Percentiles rank a stretch among this genome's conserved stretches.
Evolutionary conservation across 2,797 vertebrate genomes (phyloP).

Genomic region (Falco concolor): DNA sequence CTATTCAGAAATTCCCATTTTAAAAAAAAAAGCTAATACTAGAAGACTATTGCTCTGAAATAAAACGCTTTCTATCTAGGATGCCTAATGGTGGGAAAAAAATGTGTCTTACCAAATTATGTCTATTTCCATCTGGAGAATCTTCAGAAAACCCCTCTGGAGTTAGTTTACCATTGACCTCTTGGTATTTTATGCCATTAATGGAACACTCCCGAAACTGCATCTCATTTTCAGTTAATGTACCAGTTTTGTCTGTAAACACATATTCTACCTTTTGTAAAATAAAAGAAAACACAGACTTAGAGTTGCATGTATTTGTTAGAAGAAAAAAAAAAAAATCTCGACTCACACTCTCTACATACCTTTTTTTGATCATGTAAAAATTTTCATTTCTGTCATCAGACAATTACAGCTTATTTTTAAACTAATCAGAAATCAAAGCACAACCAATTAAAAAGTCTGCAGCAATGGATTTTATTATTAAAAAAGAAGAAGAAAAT

Average conservation of each 20-base stretch:
- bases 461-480: background rate
- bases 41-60: background rate
- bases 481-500: background rate
- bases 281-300: background rate
- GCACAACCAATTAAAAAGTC: background rate
- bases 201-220: conserved; percentile 96
- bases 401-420: background rate
- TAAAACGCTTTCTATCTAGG: background rate
- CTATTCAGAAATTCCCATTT: background rate
- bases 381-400: background rate
- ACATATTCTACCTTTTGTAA: conserved; percentile 92
- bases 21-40: background rate
- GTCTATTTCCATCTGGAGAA: conserved; percentile 76
- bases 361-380: background rate
- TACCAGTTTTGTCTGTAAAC: conserved; percentile 97
- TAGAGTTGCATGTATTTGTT: background rate
- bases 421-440: background rate
- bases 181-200: conserved; percentile 92
- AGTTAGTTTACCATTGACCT: conserved; percentile 89
- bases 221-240: conserved; percentile 98
- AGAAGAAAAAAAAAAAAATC: background rate
- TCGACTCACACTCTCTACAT: background rate
- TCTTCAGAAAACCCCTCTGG: conserved; percentile 90
- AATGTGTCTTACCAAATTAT: conserved; percentile 68
- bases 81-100: background rate